These are phyloP conservation scores for Lapara coniferarum DNA, from an alignment of 2,888 invertebrate genomes.

Conservation along the genomic window DNA sequence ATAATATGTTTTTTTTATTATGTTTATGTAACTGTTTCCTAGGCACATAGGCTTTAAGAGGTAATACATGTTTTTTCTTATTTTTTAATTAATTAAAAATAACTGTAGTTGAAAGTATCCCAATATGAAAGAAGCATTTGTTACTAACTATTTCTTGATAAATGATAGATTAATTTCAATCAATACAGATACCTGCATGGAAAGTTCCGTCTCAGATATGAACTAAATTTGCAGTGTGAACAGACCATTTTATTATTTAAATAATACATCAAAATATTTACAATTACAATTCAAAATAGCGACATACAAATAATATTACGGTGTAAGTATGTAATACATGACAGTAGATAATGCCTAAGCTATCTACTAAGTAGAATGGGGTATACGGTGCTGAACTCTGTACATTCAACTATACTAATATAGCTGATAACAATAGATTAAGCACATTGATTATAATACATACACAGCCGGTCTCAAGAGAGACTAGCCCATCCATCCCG, in stretches of 20 bases:
- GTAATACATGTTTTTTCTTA: neutral
- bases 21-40: neutral
- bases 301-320: conserved; percentile 19
- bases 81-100: neutral
- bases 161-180: neutral
- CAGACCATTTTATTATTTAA: conserved; percentile 13
- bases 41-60: neutral
- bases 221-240: conserved; percentile 23
- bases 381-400: conserved; percentile 26
- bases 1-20: neutral
- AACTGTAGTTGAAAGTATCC: neutral
- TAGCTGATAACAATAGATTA: conserved; percentile 29
- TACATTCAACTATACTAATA: conserved; percentile 33
- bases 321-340: conserved; percentile 28
- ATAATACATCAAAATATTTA: conserved; percentile 18
- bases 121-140: neutral
- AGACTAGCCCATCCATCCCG: neutral
- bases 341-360: conserved; percentile 11
- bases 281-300: conserved; percentile 21
- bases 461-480: neutral
- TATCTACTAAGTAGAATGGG: neutral
- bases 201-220: neutral
- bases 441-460: conserved; percentile 38
- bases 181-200: neutral
- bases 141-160: neutral